A percentile compares a stretch with the other conserved stretches of the same genome.
These are phyloP conservation scores for Capromys pilorides DNA, from an alignment of 2,797 vertebrate species.

Conservation along the genomic window DNA sequence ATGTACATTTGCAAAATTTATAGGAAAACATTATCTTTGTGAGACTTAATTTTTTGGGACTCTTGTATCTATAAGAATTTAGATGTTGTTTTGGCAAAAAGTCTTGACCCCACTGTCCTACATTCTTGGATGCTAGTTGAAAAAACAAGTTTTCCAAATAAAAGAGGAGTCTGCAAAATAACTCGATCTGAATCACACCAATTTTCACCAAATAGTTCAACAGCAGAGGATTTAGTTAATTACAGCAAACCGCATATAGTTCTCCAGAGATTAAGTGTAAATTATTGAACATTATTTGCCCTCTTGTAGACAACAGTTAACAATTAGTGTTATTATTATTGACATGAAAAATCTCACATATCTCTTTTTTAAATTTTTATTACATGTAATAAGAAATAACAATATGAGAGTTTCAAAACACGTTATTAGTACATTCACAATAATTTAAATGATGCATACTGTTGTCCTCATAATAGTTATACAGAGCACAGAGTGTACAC, in stretches of 20 bases:
- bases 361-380: no score
- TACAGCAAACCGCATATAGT: neutral
- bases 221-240: neutral
- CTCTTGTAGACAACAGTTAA: neutral
- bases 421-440: no score
- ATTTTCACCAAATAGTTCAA: constrained; percentile 3
- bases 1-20: neutral
- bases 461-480: no score
- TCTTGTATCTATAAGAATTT: neutral
- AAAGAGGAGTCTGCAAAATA: neutral
- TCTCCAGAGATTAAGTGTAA: neutral
- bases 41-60: neutral
- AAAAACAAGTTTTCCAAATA: constrained; percentile 13
- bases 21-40: constrained; percentile 1
- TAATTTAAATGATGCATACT: no score
- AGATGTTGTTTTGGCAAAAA: constrained; percentile 29
- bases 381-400: no score
- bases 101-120: neutral
- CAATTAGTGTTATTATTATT: neutral
- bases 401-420: no score
- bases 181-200: neutral
- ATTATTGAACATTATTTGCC: neutral
- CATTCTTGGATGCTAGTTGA: neutral
- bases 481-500: no score
- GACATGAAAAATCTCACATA: neutral